Percentiles rank a stretch among this genome's conserved stretches.
Conservation (phyloP, 53 echinoderm and acorn worm genomes). For the Astropecten irregularis region DNA sequence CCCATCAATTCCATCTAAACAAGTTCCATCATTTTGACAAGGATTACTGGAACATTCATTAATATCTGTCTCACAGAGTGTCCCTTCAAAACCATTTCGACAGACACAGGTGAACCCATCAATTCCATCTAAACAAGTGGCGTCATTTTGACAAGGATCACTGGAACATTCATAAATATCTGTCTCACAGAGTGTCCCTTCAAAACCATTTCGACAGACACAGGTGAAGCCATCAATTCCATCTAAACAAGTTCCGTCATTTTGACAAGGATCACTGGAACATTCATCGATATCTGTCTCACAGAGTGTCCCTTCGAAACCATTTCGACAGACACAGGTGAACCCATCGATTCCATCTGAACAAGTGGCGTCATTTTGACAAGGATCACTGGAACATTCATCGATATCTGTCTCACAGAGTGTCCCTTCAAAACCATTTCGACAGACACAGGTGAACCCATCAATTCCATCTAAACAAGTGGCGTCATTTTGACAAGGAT, state of each 20-base stretch:
- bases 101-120: constrained; percentile 36
- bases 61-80: constrained; percentile 34
- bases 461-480: constrained; percentile 3
- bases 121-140: constrained; percentile 14
- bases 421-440: background rate
- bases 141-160: constrained; percentile 53
- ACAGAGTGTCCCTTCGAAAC: background rate
- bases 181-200: constrained; percentile 30
- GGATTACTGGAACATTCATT: background rate
- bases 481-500: constrained; percentile 25
- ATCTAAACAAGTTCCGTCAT: constrained; percentile 24
- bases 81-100: constrained; percentile 3
- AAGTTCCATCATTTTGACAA: background rate
- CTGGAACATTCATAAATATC: constrained; percentile 33
- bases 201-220: constrained; percentile 5
- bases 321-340: constrained; percentile 3
- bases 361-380: constrained; percentile 1
- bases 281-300: constrained; percentile 21
- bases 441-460: background rate
- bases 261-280: constrained; percentile 34
- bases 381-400: constrained; percentile 15
- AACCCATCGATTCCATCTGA: constrained; percentile 14
- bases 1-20: background rate
- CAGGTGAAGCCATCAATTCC: constrained; percentile 12
- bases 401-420: background rate